Base-by-base conservation (phyloP, 2,113 vertebrate genomes). In the Lota lota region DNA sequence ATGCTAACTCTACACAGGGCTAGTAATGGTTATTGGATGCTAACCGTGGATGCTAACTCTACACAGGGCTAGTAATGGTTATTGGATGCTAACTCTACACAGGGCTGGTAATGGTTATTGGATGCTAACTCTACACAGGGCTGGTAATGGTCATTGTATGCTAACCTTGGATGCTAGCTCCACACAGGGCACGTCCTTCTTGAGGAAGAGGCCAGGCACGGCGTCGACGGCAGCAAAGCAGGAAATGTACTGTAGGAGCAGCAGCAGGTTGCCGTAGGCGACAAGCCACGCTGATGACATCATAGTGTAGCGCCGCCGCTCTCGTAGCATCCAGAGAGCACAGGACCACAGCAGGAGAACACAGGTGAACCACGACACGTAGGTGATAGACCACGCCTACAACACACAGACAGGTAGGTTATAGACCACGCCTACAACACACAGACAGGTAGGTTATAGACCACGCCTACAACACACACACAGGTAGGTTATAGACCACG, bases 311-410 rank as follows among this genome's bases (percentile, higher is more conserved):
- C 91, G 94, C 22, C 97, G 92, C 17, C 96, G 83, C 77, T 97
- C 91, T 22, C 95, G 91, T 61, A 95, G 92, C 96, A 99, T 99
- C 97, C 97, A 99, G 21, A 99, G 80, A 0, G 94, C 91, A 33
- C 97, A 99, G 0, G 97, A 98, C 97, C 97, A 99, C 67, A 99
- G 94, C 66, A 99, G 79, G 19, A 99, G 86, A 19, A 97, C 93
- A 20, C 96, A 98, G 0, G 96, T 97, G 76, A 98, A 67, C 97
- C 97, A 99, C 73, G 95, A 97, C 82, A 97, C 96, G 11, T 98
- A 97, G 0, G 96, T 98, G 82, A 99, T 96, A 79, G 96, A 96
- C 97, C 97, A 99, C 0, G 95, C 96, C 95, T 96, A 68, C 17
- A 16, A 58, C 62, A 62, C 61, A 61, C 59, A 61, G 21, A 61